Percentiles rank a stretch among this genome's conserved stretches.
phyloP scores from a whole-genome alignment of 2,113 vertebrate species.

The Melierax canorus region DNA sequence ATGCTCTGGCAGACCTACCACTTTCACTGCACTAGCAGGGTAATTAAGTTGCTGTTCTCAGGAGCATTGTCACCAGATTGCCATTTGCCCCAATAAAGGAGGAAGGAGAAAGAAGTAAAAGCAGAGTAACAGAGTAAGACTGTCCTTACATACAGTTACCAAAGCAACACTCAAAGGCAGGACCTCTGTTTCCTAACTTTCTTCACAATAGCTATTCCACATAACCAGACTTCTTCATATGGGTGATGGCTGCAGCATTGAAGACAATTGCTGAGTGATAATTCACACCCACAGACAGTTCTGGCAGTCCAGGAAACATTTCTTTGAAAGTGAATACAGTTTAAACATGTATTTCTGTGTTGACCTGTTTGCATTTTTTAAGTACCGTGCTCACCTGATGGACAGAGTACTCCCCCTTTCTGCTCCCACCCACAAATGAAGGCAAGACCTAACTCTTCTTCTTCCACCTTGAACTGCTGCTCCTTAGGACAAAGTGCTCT shows the following conservation, averaged over 20 bases:
- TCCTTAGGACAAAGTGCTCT: neutral
- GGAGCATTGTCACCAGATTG: neutral
- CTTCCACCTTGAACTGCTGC: neutral
- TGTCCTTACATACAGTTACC: neutral
- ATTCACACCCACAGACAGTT: neutral
- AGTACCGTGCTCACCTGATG: neutral
- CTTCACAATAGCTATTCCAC: neutral
- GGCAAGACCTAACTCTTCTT: neutral
- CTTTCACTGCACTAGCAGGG: neutral
- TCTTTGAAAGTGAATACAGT: neutral
- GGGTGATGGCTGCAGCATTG: neutral
- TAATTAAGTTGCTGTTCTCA: neutral
- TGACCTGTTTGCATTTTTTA: neutral
- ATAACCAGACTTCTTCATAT: neutral
- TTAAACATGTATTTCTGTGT: neutral
- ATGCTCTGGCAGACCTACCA: neutral
- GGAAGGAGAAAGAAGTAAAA: neutral
- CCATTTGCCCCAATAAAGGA: neutral
- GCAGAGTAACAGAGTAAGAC: neutral
- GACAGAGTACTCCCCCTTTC: neutral
- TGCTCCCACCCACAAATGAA: neutral
- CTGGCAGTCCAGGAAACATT: neutral
- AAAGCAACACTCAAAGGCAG: neutral
- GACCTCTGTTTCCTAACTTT: neutral
- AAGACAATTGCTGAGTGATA: neutral